These are phyloP conservation scores for Anthopleura sola DNA, from an alignment of 64 coral and sea anemone genomes.

Conservation along the genomic window DNA sequence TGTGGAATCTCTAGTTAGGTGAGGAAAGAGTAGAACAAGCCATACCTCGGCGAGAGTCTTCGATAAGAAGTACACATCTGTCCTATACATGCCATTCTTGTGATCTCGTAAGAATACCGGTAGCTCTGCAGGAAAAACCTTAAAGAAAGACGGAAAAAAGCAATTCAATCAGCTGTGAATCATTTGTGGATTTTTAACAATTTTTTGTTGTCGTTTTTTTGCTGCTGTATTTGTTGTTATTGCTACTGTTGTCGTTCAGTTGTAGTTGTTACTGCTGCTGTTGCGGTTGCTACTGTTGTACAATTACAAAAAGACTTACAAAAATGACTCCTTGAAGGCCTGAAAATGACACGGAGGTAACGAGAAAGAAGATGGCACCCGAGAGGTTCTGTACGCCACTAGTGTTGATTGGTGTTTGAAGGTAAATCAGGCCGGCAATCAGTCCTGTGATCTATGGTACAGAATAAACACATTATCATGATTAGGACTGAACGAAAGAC, in stretches of 20 bases:
- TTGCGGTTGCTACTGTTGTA: too few relatives aligned
- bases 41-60: constrained; percentile 80
- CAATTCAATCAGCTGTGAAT: background rate
- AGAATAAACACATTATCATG: background rate
- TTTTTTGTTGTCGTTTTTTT: too few relatives aligned
- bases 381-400: constrained; percentile 72
- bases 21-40: too few relatives aligned
- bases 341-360: constrained; percentile 65
- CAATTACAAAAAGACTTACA: constrained; percentile 54
- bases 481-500: background rate
- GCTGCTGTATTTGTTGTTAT: background rate
- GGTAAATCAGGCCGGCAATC: constrained; percentile 76
- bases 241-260: background rate
- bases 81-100: constrained; percentile 83
- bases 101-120: constrained; percentile 82
- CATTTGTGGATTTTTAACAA: background rate
- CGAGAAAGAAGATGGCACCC: constrained; percentile 83
- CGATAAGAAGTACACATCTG: constrained; percentile 71
- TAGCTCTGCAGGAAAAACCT: constrained; percentile 77
- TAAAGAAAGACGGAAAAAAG: background rate
- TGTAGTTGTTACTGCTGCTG: background rate
- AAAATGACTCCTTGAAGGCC: constrained; percentile 83
- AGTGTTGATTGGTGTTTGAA: constrained; percentile 69
- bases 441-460: constrained; percentile 52
- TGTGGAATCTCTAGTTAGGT: too few relatives aligned